Evolutionary conservation across 2,113 vertebrate species (phyloP), one percentile per base, ranked within the genome.

Genomic region (Carollia perspicillata): DNA sequence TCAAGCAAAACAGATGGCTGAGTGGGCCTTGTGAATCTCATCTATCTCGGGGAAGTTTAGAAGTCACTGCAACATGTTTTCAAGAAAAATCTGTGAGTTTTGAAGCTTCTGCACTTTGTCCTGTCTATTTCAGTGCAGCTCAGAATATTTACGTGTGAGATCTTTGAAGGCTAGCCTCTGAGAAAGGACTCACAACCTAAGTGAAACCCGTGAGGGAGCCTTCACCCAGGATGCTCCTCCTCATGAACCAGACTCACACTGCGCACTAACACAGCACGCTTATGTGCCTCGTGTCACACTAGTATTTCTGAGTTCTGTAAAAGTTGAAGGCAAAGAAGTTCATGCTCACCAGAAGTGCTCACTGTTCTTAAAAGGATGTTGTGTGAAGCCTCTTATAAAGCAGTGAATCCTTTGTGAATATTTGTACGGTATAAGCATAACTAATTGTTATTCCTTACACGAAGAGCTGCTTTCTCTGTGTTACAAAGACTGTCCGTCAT

Each of bases 1-100:
- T 26, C 0, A 40, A 78, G 89, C 60, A 94, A 42, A 97, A 60
- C 72, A 98, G 90, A 97, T 95, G 79, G 97, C 72, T 95, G 93
- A 96, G 89, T 65, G 84, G 94, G 75, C n/a, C 55, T 94, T 93
- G 40, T 84, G 89, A 97, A 92, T 75, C 77, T 97, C 63, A 83
- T 84, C 47, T 0, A 2, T 91, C 49, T 49, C 80, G 68, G 80
- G 44, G 14, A 93, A 98, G 96, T 95, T 97, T 95, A 97, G 40
- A 96, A 37, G 44, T 65, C 84, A 90, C 23, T 86, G 3, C 95
- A 95, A 86, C 84, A 83, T 65, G 95, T 85, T 84, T 88, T 92
- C 66, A 60, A 96, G 72, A 65, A 90, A 81, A 89, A 40, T 66
- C 65, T 92, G 51, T 85, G 71, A 55, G 87, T 66, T 75, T 94